A percentile compares a stretch with the other conserved stretches of the same genome.
These are phyloP conservation scores for Aegithalos caudatus DNA, from an alignment of 2,113 vertebrate genomes.

Conservation along the genomic window DNA sequence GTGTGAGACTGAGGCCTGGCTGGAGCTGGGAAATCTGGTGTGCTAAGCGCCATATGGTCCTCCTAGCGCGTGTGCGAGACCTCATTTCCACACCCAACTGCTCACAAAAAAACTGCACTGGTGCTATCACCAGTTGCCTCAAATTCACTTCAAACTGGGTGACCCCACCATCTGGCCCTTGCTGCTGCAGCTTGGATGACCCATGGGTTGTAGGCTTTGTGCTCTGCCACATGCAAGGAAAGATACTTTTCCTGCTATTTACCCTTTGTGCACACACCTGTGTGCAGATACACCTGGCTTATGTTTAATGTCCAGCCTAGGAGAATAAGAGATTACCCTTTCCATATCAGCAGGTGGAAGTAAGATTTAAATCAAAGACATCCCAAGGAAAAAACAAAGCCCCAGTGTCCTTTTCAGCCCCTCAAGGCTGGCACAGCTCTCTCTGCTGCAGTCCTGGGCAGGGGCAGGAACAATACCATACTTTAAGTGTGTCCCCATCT, in stretches of 20 bases:
- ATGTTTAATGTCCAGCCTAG: not conserved
- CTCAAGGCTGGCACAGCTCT: not conserved
- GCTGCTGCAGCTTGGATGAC: not conserved
- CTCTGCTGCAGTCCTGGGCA: not conserved
- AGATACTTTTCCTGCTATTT: not conserved
- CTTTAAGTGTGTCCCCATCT: not conserved
- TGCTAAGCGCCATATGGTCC: slow-evolving; percentile 49
- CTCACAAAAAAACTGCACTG: slow-evolving; percentile 21
- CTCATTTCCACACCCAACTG: slow-evolving; percentile 58
- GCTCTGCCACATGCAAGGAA: not conserved
- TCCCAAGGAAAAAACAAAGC: not conserved
- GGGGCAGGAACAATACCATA: not conserved
- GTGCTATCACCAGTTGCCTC: slow-evolving; percentile 32
- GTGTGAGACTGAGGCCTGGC: slow-evolving; percentile 65
- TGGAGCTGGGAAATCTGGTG: slow-evolving; percentile 61
- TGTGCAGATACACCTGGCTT: not conserved
- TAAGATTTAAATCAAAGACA: not conserved
- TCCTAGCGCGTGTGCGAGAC: not conserved
- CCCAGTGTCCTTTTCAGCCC: not conserved
- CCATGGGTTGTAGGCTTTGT: not conserved
- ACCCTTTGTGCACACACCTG: not conserved
- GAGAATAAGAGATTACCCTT: not conserved
- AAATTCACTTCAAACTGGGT: not conserved
- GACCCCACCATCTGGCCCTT: slow-evolving; percentile 30
- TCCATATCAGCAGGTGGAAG: not conserved